Base-by-base conservation (phyloP, 2,113 vertebrate genomes). In the Martes martes region DNA sequence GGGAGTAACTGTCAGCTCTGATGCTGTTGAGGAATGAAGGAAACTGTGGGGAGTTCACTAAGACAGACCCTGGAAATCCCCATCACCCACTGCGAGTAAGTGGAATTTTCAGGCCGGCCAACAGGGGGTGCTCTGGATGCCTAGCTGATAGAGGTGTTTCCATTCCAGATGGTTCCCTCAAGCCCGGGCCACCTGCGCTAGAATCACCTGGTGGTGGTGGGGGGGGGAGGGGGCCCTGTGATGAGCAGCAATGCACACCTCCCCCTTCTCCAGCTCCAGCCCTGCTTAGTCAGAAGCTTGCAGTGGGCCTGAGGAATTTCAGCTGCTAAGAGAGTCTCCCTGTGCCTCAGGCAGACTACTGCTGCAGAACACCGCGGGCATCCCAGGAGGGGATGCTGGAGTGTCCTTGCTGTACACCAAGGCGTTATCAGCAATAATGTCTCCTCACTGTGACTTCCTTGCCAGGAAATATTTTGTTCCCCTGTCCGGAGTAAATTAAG, bases 251-350 rank as follows among this genome's bases (percentile, higher is more conserved):
- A 47, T 0, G 7, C 9, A 1, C 0, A 2, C 1, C 42, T n/a
- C 45, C 19, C 31, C 52, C 24, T 2, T 2, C 4, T 11, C 31
- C 23, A 0, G 1, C n/a, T 13, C 26, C 6, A 45, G 11, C 8
- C 31, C 8, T 28, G 2, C 21, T 45, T 19, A 50, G 16, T 45
- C 11, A 7, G 5, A 28, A 47, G 71, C 36, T 59, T 39, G 59
- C 42, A 19, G 15, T 11, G 19, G 89, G n/a, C 1, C 9, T 26
- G n/a, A 65, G 50, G 28, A 42, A 67, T 33, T 50, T 73, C 11
- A 7, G 76, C 67, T 65, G 80, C 45, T 39, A 10, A 36, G 39
- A 45, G 18, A 78, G 6, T 33, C 36, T 42, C 11, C 33, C 13
- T 0, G 19, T 15, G 9, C 16, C 61, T 21, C 2, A 28, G 36